These are phyloP conservation scores for Cydia splendana DNA, from an alignment of 1,140 invertebrate species.

Conservation along the genomic window DNA sequence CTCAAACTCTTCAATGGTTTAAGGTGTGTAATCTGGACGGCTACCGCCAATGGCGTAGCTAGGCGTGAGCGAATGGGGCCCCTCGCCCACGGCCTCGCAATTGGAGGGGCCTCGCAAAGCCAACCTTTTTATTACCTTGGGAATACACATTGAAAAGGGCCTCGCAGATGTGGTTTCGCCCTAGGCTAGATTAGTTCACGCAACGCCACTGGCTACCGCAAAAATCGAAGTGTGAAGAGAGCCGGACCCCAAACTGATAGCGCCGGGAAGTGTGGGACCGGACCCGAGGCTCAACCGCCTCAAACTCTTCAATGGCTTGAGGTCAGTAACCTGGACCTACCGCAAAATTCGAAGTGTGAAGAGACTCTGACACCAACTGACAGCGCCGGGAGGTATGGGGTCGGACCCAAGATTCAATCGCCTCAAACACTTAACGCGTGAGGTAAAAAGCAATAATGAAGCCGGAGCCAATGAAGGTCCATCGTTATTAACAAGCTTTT, in stretches of 20 bases:
- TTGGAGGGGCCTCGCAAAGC: too few species aligned
- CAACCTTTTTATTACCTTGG: too few species aligned
- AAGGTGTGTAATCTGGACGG: constrained; percentile 46
- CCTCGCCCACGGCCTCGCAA: too few species aligned
- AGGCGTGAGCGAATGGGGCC: too few species aligned
- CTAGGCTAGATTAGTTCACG: too few species aligned
- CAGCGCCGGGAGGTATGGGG: constrained; percentile 45
- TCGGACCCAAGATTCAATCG: constrained; percentile 56
- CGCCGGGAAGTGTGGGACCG: constrained; percentile 43
- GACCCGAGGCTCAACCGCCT: constrained; percentile 60
- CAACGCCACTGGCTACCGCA: constrained; percentile 38
- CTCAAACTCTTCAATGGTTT: constrained; percentile 65
- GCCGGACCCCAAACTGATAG: constrained; percentile 59
- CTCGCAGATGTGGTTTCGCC: too few species aligned
- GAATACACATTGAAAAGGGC: too few species aligned
- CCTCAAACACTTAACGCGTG: too few species aligned
- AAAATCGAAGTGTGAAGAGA: background rate
- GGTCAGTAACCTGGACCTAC: constrained; percentile 42
- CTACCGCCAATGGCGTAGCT: too few species aligned
- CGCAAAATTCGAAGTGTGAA: constrained; percentile 20
- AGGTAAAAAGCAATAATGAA: too few species aligned
- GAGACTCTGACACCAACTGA: constrained; percentile 58
- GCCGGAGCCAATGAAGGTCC: too few species aligned
- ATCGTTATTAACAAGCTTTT: too few species aligned
- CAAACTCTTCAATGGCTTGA: constrained; percentile 64